Evolutionary conservation across 1,140 invertebrate species (phyloP), one percentile per base, ranked within the genome.

Genomic region (Metaphire vulgaris): DNA sequence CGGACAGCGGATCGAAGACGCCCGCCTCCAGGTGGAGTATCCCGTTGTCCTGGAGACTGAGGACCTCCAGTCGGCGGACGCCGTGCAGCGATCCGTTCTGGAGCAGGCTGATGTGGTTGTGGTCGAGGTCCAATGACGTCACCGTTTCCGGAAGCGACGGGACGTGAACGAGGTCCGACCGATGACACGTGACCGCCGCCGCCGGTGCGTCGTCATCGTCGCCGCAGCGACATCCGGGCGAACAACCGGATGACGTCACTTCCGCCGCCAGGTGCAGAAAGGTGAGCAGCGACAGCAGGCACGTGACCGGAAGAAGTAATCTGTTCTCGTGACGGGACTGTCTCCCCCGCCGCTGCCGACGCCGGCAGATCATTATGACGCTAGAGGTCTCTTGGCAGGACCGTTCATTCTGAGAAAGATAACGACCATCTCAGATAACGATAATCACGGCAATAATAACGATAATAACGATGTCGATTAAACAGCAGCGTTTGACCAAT

Each of bases 21-120:
- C 79, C 67, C 26, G 33, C 74, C 28, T 78, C 74, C 16, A 85
- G 67, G 0, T 56, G 66, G 31, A 76, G 74, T 32, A 84, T 78
- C 16, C 56, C 74, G 64, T 83, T 83, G n/a, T 77, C n/a, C 6
- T 81, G 80, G 12, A 84, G 76, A 75, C 80, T 79, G 12, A 84
- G 74, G 0, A 80, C 65, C 64, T 79, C 79, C 30, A 84, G 77
- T 16, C 69, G 34, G 12, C 66, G 29, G n/a, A 34, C 30, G 21
- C 21, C 41, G 29, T 30, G 14, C 28, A 74, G 69, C 33, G 76
- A 69, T 28, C 73, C 32, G 32, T 74, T 75, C 14, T 26, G 34
- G 28, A 77, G 56, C n/a, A 29, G 30, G 1, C 65, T 33, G 33
- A 77, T n/a, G 34, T 75, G 72, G 64, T 77, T 77, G 76, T 76